Evolutionary conservation across 2,888 invertebrate species (phyloP), one percentile per base, ranked within the genome.

Genomic region (Augiades crinisus): DNA sequence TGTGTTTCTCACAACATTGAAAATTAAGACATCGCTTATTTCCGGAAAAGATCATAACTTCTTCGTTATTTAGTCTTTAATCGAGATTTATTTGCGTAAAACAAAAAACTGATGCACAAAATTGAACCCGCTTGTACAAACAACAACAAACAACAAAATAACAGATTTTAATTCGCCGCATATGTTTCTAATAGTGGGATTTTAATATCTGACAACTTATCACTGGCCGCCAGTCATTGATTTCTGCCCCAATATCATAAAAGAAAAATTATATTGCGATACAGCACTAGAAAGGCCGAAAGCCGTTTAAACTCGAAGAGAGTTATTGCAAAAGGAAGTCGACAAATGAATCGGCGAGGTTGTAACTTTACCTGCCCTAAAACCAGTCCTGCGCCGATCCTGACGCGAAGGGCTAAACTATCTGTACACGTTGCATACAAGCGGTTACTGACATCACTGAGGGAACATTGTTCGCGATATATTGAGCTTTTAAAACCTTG

Each of bases 341-440:
- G 43, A 50, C 17, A 43, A 33, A 16, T 30, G 27, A 14, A 19
- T 21, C 36, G 19, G 43, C 50, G 31, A 40, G 7, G 17, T n/a
- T 45, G 55, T 47, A 53, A 53, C 38, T 44, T 44, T 47, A 51
- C 53, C 46, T 45, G 46, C 36, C 44, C 27, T 31, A 54, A n/a
- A 57, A 54, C 54, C 56, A 56, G 56, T 56, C 41, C 13, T n/a
- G 33, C 14, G 33, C 27, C 43, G 40, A 37, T 30, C 46, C 21
- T 51, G 36, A 38, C 34, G 24, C 16, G 24, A 10, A 24, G 24
- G 10, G 16, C 13, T 22, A 14, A 37, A 2, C 30, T 38, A 38
- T 31, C 33, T 36, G 14, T 31, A 16, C 16, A 49, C 33, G 17
- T 45, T 16, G 24, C 22, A 24, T 22, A 30, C 33, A 1, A 37